Conservation (phyloP, 2,888 invertebrate species). For the Zaprionus lineosus region DNA sequence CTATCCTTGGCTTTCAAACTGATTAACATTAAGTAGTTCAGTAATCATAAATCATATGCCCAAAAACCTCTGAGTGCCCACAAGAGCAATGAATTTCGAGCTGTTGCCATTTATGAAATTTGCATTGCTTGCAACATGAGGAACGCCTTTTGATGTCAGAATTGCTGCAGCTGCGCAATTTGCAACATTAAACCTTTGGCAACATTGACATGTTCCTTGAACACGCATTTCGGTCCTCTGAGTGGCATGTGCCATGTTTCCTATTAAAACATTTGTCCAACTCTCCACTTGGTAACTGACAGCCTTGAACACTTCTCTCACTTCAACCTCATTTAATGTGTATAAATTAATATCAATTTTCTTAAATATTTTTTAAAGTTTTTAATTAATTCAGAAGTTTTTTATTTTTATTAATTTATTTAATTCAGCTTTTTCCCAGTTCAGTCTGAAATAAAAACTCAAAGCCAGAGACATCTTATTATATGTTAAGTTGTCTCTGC, state of each 20-base stretch:
- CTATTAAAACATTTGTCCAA: conserved; percentile 23
- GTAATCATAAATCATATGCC: conserved; percentile 61
- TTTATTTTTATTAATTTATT: too few relatives aligned
- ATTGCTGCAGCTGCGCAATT: neutral
- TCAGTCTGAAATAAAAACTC: too few relatives aligned
- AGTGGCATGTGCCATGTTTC: neutral
- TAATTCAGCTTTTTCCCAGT: too few relatives aligned
- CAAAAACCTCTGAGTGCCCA: conserved; percentile 10
- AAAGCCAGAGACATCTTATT: too few relatives aligned
- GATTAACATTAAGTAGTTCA: conserved; percentile 65
- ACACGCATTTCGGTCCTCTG: conserved; percentile 11
- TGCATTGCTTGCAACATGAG: conserved; percentile 27
- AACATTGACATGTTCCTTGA: conserved; percentile 22
- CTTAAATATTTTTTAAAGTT: too few relatives aligned
- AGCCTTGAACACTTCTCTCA: too few relatives aligned
- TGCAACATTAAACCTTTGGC: conserved; percentile 4
- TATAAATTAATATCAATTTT: too few relatives aligned
- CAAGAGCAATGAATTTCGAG: neutral
- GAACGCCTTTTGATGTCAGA: conserved; percentile 5
- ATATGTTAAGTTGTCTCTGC: too few relatives aligned
- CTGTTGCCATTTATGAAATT: conserved; percentile 25
- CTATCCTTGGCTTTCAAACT: conserved; percentile 34
- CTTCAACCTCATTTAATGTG: too few relatives aligned
- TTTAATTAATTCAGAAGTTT: too few relatives aligned
- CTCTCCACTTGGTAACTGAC: neutral